Evolutionary conservation across 2,797 vertebrate genomes (phyloP).

Genomic region (Malacoctenus gilli): DNA sequence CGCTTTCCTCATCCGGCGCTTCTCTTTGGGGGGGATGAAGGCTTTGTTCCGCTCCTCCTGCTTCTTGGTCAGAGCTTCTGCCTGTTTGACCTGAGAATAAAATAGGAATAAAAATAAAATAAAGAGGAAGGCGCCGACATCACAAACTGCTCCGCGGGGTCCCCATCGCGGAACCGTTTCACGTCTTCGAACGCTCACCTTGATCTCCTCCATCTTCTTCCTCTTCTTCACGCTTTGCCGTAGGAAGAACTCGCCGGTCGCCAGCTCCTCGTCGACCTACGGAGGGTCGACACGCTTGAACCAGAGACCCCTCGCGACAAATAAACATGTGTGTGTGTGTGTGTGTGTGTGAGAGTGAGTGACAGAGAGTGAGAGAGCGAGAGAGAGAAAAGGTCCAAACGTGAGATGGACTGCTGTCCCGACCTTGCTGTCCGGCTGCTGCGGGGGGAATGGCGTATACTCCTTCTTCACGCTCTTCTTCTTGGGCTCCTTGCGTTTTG

Average conservation of each 20-base stretch:
- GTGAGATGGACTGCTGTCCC: not conserved
- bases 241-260: slow-evolving; percentile 95
- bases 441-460: slow-evolving; percentile 95
- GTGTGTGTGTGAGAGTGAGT: too few relatives aligned
- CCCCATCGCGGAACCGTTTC: too few relatives aligned
- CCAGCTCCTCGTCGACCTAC: slow-evolving; percentile 92
- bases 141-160: too few relatives aligned
- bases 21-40: slow-evolving; percentile 96
- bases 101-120: too few relatives aligned
- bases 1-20: slow-evolving; percentile 81
- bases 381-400: too few relatives aligned
- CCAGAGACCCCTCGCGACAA: too few relatives aligned
- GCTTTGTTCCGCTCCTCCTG: slow-evolving; percentile 94
- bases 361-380: too few relatives aligned
- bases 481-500: slow-evolving; percentile 91
- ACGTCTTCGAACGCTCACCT: slow-evolving; percentile 76
- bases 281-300: slow-evolving; percentile 10
- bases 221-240: slow-evolving; percentile 90
- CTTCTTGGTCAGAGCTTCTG: slow-evolving; percentile 86
- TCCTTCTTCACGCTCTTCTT: slow-evolving; percentile 91
- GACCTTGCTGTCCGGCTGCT: slow-evolving; percentile 94
- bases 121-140: not conserved
- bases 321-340: too few relatives aligned
- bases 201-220: slow-evolving; percentile 89
- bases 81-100: slow-evolving; percentile 87